These are phyloP conservation scores for Clusia tigrina DNA, from an alignment of 2,888 invertebrate species.

Conservation along the genomic window DNA sequence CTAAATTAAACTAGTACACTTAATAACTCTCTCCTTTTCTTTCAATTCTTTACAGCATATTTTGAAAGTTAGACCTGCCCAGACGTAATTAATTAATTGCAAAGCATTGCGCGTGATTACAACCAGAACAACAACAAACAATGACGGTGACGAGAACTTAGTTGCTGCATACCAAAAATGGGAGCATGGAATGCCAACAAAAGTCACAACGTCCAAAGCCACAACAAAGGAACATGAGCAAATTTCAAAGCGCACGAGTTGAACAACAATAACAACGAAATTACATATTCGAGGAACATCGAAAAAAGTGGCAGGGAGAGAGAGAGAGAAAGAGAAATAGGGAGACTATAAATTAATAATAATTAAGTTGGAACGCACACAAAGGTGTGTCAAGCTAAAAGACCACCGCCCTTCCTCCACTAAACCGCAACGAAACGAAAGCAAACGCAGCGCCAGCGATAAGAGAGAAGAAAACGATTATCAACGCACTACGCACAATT, in stretches of 20 bases:
- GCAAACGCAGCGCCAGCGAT: neutral
- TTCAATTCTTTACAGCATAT: slow-evolving; percentile 1
- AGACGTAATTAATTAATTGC: slow-evolving; percentile 7
- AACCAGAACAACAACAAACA: slow-evolving; percentile 23
- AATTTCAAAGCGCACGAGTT: neutral
- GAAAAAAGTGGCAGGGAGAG: neutral
- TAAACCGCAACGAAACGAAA: neutral
- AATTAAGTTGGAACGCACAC: neutral
- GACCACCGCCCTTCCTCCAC: neutral
- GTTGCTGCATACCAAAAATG: slow-evolving; percentile 26
- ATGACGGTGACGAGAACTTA: slow-evolving; percentile 18
- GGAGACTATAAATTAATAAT: neutral
- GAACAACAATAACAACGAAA: slow-evolving; percentile 6
- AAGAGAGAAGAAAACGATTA: neutral
- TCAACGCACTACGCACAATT: neutral
- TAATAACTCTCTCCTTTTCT: no score
- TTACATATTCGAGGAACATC: slow-evolving; percentile 2
- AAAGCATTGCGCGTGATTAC: slow-evolving; percentile 23
- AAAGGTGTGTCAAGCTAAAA: neutral
- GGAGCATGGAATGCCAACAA: slow-evolving; percentile 32
- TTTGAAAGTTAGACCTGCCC: neutral
- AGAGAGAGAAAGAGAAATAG: slow-evolving; percentile 25
- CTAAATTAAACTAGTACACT: no score
- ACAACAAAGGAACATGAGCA: neutral
- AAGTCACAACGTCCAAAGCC: slow-evolving; percentile 19